These are phyloP conservation scores for Phymastichus coffea DNA, from an alignment of 1,140 invertebrate species.

Conservation along the genomic window DNA sequence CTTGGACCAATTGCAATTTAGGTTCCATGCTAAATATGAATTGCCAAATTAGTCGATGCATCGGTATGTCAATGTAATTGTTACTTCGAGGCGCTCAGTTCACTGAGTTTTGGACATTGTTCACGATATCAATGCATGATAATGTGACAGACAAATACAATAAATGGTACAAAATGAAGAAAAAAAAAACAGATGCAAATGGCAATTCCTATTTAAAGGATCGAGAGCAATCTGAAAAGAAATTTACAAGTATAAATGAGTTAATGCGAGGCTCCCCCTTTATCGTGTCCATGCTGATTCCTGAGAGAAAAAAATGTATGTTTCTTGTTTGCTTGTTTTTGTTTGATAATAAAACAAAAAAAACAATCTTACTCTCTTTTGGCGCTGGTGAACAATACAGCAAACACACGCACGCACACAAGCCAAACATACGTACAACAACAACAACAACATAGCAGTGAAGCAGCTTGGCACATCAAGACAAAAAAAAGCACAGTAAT, in stretches of 20 bases:
- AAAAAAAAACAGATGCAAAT: conserved; percentile 34
- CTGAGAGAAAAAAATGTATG: too few relatives aligned
- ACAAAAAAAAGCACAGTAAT: conserved; percentile 18
- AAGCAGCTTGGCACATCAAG: conserved; percentile 21
- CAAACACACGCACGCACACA: neutral
- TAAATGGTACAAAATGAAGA: too few relatives aligned
- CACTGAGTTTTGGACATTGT: conserved; percentile 32
- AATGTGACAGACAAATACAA: too few relatives aligned
- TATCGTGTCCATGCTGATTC: too few relatives aligned
- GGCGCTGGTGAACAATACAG: neutral
- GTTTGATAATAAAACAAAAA: too few relatives aligned
- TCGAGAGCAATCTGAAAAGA: conserved; percentile 43
- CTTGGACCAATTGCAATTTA: too few relatives aligned
- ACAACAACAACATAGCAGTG: conserved; percentile 2
- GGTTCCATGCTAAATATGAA: conserved; percentile 46
- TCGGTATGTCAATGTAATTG: too few relatives aligned
- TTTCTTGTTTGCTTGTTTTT: too few relatives aligned
- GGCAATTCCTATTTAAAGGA: conserved; percentile 51
- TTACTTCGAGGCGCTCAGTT: conserved; percentile 29
- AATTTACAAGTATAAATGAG: too few relatives aligned
- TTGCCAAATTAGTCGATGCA: conserved; percentile 40
- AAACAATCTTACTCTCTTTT: too few relatives aligned
- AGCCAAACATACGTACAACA: neutral
- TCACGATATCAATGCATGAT: conserved; percentile 12
- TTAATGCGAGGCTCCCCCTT: too few relatives aligned